phyloP scores from a whole-genome alignment of 2,888 invertebrate species.

The Agonopterix arenella region DNA sequence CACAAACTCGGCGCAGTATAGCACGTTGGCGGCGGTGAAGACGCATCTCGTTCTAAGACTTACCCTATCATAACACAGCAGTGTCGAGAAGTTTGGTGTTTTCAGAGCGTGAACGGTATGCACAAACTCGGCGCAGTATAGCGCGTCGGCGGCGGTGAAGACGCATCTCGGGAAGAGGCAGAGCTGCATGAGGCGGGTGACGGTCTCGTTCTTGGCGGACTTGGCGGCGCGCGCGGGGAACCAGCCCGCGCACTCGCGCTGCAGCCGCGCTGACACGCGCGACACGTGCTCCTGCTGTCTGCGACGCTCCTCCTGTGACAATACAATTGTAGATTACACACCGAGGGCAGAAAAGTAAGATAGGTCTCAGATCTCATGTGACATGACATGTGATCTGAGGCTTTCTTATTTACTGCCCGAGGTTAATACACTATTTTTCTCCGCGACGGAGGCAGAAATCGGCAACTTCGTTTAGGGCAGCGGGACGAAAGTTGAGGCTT shows the following conservation, averaged over 20 bases:
- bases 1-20: conserved; percentile 98
- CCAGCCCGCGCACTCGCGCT: conserved; percentile 90
- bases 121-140: conserved; percentile 98
- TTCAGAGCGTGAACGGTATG: conserved; percentile 95
- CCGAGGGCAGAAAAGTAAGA: too few species aligned
- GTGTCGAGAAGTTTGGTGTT: conserved; percentile 97
- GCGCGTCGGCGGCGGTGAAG: conserved; percentile 96
- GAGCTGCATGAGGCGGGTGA: conserved; percentile 96
- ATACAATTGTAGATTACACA: too few species aligned
- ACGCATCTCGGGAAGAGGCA: conserved; percentile 98
- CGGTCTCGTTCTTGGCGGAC: conserved; percentile 96
- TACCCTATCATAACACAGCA: conserved; percentile 98
- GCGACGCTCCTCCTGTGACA: conserved; percentile 89
- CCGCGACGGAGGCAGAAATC: too few species aligned
- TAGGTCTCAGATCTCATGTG: too few species aligned
- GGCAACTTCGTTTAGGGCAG: too few species aligned
- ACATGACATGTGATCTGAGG: too few species aligned
- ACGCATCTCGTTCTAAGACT: conserved; percentile 95
- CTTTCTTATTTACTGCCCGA: too few species aligned
- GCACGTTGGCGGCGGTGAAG: conserved; percentile 96
- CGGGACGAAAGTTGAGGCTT: too few species aligned
- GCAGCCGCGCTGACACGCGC: conserved; percentile 84
- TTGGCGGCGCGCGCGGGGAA: conserved; percentile 90
- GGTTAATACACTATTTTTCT: too few species aligned
- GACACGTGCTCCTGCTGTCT: conserved; percentile 96